These are phyloP conservation scores for Parazoanthus swiftii DNA, from an alignment of 92 coral and sea anemone genomes.

Conservation along the genomic window DNA sequence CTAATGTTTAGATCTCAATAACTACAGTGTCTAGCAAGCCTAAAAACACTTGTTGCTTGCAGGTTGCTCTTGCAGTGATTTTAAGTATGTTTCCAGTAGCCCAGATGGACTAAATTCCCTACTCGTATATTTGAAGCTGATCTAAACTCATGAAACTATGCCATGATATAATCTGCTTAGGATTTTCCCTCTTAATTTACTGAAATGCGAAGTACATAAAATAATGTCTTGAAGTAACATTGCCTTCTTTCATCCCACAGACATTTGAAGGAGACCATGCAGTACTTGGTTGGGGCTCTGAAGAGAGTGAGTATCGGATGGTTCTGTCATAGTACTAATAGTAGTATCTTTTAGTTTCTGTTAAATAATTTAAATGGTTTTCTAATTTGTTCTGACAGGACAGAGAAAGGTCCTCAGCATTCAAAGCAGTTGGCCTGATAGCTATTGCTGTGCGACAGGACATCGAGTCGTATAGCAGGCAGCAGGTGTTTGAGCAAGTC, in stretches of 20 bases:
- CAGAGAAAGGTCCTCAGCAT: conserved; percentile 95
- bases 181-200: neutral
- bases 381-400: conserved; percentile 59
- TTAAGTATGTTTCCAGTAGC: too few species aligned
- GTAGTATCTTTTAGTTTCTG: neutral
- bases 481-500: conserved; percentile 82
- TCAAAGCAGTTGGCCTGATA: conserved; percentile 91
- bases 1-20: neutral
- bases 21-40: too few species aligned
- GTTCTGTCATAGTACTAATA: neutral
- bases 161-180: neutral
- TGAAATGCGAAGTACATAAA: neutral
- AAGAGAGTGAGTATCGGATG: conserved; percentile 63
- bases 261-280: conserved; percentile 85
- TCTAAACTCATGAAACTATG: neutral
- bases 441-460: conserved; percentile 95
- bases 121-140: neutral
- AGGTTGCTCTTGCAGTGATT: too few species aligned
- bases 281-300: conserved; percentile 76
- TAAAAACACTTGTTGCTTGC: too few species aligned
- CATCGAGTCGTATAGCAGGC: conserved; percentile 75
- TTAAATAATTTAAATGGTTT: neutral
- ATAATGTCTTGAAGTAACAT: neutral
- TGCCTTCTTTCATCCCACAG: conserved; percentile 31
- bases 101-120: neutral